Evolutionary conservation across 53 echinoderm and acorn worm species (phyloP).

Genomic region (Temnopleurus reevesii): DNA sequence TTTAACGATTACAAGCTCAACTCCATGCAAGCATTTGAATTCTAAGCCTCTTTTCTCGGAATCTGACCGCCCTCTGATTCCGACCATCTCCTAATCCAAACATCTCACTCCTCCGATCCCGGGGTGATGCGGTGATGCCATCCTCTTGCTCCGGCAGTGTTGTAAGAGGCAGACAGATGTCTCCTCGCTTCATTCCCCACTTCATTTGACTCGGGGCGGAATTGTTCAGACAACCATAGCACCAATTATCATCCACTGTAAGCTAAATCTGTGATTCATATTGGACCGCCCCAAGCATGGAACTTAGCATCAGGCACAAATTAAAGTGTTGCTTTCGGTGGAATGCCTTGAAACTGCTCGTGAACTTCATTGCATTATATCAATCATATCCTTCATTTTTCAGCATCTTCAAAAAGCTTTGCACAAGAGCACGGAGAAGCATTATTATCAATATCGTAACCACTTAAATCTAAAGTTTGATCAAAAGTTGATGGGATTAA

Average conservation of each 20-base stretch:
- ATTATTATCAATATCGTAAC: too few species aligned
- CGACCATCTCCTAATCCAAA: constrained; percentile 13
- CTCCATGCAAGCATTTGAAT: neutral
- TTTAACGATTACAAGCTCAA: neutral
- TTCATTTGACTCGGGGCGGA: neutral
- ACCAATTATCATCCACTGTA: constrained; percentile 53
- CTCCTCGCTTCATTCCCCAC: constrained; percentile 18
- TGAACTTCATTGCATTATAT: too few species aligned
- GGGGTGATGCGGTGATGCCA: constrained; percentile 43
- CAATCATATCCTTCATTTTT: too few species aligned
- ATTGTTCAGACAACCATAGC: constrained; percentile 6
- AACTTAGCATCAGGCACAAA: neutral
- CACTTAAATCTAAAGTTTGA: too few species aligned
- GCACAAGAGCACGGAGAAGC: too few species aligned
- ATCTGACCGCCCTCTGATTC: neutral
- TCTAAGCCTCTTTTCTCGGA: neutral
- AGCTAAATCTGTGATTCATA: constrained; percentile 50
- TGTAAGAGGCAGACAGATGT: constrained; percentile 38
- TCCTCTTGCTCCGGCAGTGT: neutral
- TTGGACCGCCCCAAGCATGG: neutral
- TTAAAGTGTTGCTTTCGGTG: neutral
- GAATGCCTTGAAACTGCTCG: neutral
- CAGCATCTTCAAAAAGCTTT: too few species aligned
- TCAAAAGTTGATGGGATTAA: too few species aligned
- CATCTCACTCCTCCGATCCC: constrained; percentile 27